A percentile compares a stretch with the other conserved stretches of the same genome.
phyloP scores from a whole-genome alignment of 2,888 invertebrate species.

The Tortrix viridana region DNA sequence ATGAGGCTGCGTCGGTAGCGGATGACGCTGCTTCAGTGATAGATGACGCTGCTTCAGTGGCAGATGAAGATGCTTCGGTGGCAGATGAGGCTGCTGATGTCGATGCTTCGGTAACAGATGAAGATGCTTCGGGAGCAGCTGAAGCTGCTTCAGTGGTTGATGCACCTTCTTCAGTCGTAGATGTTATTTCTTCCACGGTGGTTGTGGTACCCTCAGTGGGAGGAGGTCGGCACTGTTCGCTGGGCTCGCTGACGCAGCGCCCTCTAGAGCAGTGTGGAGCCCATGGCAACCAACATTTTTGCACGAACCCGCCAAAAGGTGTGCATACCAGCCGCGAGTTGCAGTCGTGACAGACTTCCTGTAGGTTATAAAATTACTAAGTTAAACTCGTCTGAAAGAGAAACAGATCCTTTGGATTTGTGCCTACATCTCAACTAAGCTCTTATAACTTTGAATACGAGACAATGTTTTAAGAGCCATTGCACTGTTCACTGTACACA shows the following conservation, averaged over 20 bases:
- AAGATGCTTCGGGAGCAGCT: background rate
- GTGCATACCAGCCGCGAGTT: slow-evolving; percentile 38
- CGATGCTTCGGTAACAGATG: background rate
- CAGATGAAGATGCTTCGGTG: background rate
- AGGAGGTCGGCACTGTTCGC: slow-evolving; percentile 18
- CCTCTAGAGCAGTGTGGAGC: slow-evolving; percentile 36
- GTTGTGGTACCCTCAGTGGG: slow-evolving; percentile 1
- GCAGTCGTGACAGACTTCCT: slow-evolving; percentile 40
- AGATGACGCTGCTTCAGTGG: background rate
- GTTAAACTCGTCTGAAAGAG: background rate
- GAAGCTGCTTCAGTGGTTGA: background rate
- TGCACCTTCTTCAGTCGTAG: background rate
- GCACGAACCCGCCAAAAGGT: slow-evolving; percentile 30
- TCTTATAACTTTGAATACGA: no score
- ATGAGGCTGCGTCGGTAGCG: background rate
- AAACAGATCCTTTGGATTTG: no score
- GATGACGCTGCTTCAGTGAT: background rate
- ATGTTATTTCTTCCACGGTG: background rate
- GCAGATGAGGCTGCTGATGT: background rate
- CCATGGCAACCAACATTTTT: slow-evolving; percentile 33
- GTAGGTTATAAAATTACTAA: background rate
- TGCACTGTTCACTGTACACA: no score
- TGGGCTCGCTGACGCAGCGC: slow-evolving; percentile 38
- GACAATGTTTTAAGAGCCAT: no score
- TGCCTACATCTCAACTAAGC: no score